Percentiles rank a stretch among this genome's conserved stretches.
Evolutionary conservation across 1,140 invertebrate species (phyloP).

Genomic region (Calliphora vicina): DNA sequence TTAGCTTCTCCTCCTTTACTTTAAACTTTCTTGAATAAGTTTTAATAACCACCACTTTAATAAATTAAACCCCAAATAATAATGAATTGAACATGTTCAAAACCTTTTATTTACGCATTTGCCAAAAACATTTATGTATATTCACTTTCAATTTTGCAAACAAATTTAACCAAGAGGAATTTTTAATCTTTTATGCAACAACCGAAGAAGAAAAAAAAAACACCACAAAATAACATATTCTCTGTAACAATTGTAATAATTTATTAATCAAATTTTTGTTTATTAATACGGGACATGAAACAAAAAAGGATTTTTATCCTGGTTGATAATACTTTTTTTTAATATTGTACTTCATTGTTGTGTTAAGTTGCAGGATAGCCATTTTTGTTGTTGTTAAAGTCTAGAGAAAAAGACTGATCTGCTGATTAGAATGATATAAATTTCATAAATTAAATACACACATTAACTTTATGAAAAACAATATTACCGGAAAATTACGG

Average conservation of each 20-base stretch:
- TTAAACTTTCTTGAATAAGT: no score
- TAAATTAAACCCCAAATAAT: not conserved
- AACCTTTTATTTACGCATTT: no score
- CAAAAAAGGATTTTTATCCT: not conserved
- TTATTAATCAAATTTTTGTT: constrained; percentile 24
- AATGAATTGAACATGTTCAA: not conserved
- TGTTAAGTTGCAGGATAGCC: not conserved
- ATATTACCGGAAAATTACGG: constrained; percentile 61
- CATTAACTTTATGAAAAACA: constrained; percentile 41
- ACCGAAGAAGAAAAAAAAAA: not conserved
- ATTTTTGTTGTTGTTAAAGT: not conserved
- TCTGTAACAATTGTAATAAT: constrained; percentile 21
- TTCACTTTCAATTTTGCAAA: no score
- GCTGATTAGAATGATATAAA: constrained; percentile 49
- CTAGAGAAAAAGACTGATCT: not conserved
- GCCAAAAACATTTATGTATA: not conserved
- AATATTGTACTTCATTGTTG: not conserved
- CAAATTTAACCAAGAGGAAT: not conserved
- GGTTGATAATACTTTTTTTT: not conserved
- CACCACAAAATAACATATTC: constrained; percentile 11
- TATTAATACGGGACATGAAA: constrained; percentile 4
- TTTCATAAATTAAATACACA: constrained; percentile 62
- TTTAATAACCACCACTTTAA: no score
- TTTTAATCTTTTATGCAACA: constrained; percentile 14
- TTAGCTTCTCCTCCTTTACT: no score